Percentiles rank a stretch among this genome's conserved stretches.
phyloP scores from a whole-genome alignment of 2,113 vertebrate species.

The Carassius gibelio region DNA sequence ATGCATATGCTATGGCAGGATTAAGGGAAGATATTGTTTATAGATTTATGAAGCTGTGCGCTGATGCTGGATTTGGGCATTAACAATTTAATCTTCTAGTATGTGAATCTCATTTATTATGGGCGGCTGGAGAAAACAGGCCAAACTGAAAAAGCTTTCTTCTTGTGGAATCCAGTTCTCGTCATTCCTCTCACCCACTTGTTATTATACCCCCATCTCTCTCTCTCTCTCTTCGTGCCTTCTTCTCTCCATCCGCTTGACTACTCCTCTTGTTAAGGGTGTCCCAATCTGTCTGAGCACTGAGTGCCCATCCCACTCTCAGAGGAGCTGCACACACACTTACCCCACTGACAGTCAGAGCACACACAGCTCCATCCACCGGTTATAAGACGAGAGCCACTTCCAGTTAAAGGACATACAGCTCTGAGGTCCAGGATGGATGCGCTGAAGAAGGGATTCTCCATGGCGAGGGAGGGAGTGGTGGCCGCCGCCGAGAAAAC shows the following conservation, averaged over 20 bases:
- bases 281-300: constrained; percentile 52
- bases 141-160: constrained; percentile 22
- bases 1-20: neutral
- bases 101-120: constrained; percentile 28
- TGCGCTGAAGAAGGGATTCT: constrained; percentile 97
- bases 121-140: constrained; percentile 6
- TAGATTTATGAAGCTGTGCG: neutral
- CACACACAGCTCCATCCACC: constrained; percentile 28
- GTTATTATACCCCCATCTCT: constrained; percentile 24
- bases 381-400: constrained; percentile 37
- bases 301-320: constrained; percentile 53
- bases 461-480: constrained; percentile 97
- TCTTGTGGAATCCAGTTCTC: constrained; percentile 35
- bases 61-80: neutral
- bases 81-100: constrained; percentile 35
- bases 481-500: constrained; percentile 98
- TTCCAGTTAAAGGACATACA: constrained; percentile 40
- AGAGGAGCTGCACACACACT: constrained; percentile 49
- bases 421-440: constrained; percentile 80
- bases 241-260: constrained; percentile 35
- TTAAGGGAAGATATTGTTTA: neutral
- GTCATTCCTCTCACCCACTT: constrained; percentile 48
- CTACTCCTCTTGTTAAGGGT: constrained; percentile 53
- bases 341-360: constrained; percentile 25
- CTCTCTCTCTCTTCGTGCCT: neutral